phyloP scores from a whole-genome alignment of 2,888 invertebrate species.

The Heliothis peltigera region DNA sequence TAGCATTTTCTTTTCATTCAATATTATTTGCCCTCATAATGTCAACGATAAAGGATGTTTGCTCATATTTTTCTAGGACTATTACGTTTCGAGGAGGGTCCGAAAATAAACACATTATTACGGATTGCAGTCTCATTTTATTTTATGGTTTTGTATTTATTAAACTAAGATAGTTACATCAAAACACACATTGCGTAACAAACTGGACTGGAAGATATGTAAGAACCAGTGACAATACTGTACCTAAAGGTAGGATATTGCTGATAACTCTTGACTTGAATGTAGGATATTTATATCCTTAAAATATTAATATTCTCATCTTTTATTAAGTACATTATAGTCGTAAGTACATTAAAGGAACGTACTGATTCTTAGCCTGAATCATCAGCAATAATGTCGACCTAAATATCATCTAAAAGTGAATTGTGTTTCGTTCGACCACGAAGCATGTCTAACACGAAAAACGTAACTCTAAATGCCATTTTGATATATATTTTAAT shows the following conservation, averaged over 20 bases:
- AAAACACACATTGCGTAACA: constrained; percentile 88
- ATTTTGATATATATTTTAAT: constrained; percentile 87
- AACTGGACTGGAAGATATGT: constrained; percentile 87
- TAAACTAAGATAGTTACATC: constrained; percentile 86
- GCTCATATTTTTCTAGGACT: constrained; percentile 26
- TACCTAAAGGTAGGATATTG: constrained; percentile 69
- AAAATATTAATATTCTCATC: constrained; percentile 30
- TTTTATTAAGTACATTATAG: constrained; percentile 61
- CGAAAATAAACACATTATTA: constrained; percentile 65
- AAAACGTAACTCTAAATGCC: constrained; percentile 84
- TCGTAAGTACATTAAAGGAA: constrained; percentile 61
- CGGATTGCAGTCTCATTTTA: constrained; percentile 88
- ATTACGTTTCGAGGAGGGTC: constrained; percentile 22
- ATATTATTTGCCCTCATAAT: constrained; percentile 15
- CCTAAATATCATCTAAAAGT: constrained; percentile 72
- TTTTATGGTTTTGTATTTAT: constrained; percentile 81
- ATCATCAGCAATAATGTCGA: constrained; percentile 72
- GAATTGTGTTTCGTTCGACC: constrained; percentile 74
- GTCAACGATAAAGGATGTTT: constrained; percentile 21
- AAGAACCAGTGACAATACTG: constrained; percentile 77
- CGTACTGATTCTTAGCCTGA: constrained; percentile 61
- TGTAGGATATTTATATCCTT: constrained; percentile 53
- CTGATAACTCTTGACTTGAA: constrained; percentile 53
- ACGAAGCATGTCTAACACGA: constrained; percentile 84
- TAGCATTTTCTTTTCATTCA: constrained; percentile 25